Percentiles rank a stretch among this genome's conserved stretches.
phyloP scores from a whole-genome alignment of 2,113 vertebrate species.

The Merops nubicus region DNA sequence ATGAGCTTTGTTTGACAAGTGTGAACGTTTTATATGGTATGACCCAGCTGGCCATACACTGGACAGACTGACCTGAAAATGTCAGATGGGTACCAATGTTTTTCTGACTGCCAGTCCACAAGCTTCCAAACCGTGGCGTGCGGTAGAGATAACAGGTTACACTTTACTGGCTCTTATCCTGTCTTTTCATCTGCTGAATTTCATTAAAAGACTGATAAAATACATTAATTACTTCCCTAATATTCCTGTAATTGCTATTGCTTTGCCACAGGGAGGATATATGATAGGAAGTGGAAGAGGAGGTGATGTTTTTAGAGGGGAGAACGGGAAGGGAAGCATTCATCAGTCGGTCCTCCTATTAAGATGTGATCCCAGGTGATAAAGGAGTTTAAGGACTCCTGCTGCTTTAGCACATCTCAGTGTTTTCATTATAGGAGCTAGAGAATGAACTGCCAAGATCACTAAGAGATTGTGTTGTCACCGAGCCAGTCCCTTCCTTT shows the following conservation, averaged over 20 bases:
- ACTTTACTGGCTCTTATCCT: neutral
- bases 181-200: neutral
- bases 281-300: constrained; percentile 11
- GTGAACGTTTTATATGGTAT: neutral
- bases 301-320: neutral
- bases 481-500: neutral
- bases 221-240: constrained; percentile 53
- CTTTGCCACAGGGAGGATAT: constrained; percentile 43
- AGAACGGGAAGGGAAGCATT: constrained; percentile 36
- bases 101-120: neutral
- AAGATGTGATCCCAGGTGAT: constrained; percentile 24
- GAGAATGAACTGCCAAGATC: neutral
- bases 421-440: constrained; percentile 11
- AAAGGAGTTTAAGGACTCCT: constrained; percentile 27
- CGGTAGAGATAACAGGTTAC: neutral
- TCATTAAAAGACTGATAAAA: constrained; percentile 46
- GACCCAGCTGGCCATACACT: fast-evolving
- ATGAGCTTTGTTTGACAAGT: neutral
- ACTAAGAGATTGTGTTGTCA: neutral
- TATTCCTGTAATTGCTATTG: constrained; percentile 41
- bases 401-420: neutral
- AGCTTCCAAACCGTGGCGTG: neutral
- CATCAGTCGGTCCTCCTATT: constrained; percentile 16
- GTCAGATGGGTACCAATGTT: neutral
- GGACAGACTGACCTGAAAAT: neutral